Conservation (phyloP, 1,140 invertebrate species). For the Eupeodes corollae region DNA sequence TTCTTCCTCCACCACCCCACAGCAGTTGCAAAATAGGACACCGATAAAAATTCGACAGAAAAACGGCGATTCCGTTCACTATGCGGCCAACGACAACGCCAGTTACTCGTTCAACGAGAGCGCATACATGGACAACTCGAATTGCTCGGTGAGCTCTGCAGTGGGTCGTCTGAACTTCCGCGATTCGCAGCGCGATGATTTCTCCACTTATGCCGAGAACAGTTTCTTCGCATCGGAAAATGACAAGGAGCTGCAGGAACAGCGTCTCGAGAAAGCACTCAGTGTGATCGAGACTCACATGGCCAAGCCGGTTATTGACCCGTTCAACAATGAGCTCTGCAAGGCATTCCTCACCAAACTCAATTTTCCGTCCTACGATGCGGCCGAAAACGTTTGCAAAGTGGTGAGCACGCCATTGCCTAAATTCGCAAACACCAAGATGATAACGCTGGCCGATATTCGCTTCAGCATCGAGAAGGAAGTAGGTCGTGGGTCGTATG, state of each 20-base stretch:
- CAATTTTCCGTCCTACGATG: slow-evolving; percentile 37
- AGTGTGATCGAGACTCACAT: slow-evolving; percentile 30
- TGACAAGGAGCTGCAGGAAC: slow-evolving; percentile 28
- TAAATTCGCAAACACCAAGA: slow-evolving; percentile 41
- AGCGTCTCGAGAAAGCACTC: slow-evolving; percentile 26
- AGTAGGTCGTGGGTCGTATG: slow-evolving; percentile 64
- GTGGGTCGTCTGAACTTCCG: slow-evolving; percentile 29
- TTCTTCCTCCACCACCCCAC: neutral
- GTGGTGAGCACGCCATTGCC: slow-evolving; percentile 31
- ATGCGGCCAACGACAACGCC: slow-evolving; percentile 30
- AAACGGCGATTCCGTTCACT: slow-evolving; percentile 7
- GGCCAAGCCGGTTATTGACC: slow-evolving; percentile 39
- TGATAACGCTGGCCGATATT: slow-evolving; percentile 42
- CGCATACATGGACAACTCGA: slow-evolving; percentile 27
- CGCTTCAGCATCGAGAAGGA: slow-evolving; percentile 60
- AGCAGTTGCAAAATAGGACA: neutral
- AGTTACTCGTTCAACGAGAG: slow-evolving; percentile 33
- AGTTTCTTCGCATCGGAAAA: slow-evolving; percentile 36
- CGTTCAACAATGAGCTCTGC: slow-evolving; percentile 47
- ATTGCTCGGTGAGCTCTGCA: slow-evolving; percentile 25
- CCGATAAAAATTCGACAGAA: neutral
- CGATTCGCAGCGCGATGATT: slow-evolving; percentile 20
- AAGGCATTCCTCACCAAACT: slow-evolving; percentile 44
- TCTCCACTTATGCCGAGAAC: slow-evolving; percentile 36
- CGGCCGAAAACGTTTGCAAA: slow-evolving; percentile 27